Evolutionary conservation across 2,888 invertebrate genomes (phyloP), one percentile per base, ranked within the genome.

Genomic region (Polymixis lichenea): DNA sequence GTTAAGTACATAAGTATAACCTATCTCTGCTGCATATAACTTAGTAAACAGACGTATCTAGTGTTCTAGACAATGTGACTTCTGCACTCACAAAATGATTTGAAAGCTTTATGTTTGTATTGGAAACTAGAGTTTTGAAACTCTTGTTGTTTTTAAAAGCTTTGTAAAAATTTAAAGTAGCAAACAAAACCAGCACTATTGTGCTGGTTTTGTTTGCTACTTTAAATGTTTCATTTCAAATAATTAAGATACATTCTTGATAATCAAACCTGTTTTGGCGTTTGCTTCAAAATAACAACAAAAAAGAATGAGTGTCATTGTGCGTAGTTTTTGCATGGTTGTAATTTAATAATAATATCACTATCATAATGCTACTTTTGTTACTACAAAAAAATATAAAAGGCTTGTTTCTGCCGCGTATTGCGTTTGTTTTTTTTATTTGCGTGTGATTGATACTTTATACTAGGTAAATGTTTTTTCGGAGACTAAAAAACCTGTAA

Each of bases 1-100:
- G 22, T 82, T 58, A 62, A 58, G 53, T 53, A 66, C 43, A 28
- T 68, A 68, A 46, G 66, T 74, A 73, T 62, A 46, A 72, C n/a
- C 38, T 64, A 73, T 60, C 51, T 67, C 32, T 3, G 46, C 46
- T 56, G 58, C 70, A 68, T 72, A 65, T 43, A 43, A 46, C 49
- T 55, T 13, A 69, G 43, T 79, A 61, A 74, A 72, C 43, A 64
- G 53, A 49, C 53, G 56, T 64, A 61, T 75, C 51, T 65, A 56
- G 55, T 32, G n/a, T 72, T 49, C 61, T 25, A 84, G 80, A 80
- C 82, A 73, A 58, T 70, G 46, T 51, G 83, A 56, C 71, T 70
- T 80, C 28, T 77, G 69, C 53, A 32, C 53, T 77, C 49, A 78
- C n/a, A n/a, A n/a, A n/a, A n/a, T n/a, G n/a, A n/a, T 60, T 71